Evolutionary conservation across 2,113 vertebrate genomes (phyloP), one percentile per base, ranked within the genome.

Genomic region (Thunnus maccoyii): DNA sequence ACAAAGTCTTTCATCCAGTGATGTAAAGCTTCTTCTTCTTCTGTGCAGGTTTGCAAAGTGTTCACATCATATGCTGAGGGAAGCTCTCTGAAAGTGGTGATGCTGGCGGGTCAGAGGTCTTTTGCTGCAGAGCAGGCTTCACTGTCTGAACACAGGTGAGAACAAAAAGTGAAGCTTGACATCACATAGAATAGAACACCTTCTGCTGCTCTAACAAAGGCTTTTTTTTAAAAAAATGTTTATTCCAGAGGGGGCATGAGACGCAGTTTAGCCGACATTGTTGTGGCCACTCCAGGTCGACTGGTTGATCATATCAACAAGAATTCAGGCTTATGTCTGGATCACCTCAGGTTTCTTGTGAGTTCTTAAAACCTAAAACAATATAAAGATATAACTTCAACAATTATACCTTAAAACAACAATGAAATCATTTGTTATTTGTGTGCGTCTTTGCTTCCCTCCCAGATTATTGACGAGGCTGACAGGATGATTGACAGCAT

Each of bases 401-500:
- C 36, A 2, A 41, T 8, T 8, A 41, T 9, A 41, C 36, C 36
- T 41, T 41, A 41, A 41, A 41, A 41, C 36, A 20, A 57, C 32
- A 3, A 0, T 10, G 54, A 14, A 20, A 46, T 41, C 15, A 2
- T 20, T 14, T 57, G 2, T 20, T 4, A 41, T 5, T 5, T 8
- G 18, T 47, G 25, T 30, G 0, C 16, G 48, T 47, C n/a, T 6
- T 36, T n/a, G 17, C 48, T 46, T 11, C 56, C 12, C 15, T 72
- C 3, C 0, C 78, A 99, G 98, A 88, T 99, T 0, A 87, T 99
- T 11, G 98, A 99, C 4, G 98, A 99, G 91, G 98, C 98, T 0
- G 98, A 99, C 89, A 95, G 96, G 32, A 99, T 99, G 98, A 95
- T 99, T 0, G 98, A 99, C 94, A 96, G 96, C 89, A 97, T 98